Base-by-base conservation (phyloP, 2,888 invertebrate species). In the Lepidochrysops patricia region DNA sequence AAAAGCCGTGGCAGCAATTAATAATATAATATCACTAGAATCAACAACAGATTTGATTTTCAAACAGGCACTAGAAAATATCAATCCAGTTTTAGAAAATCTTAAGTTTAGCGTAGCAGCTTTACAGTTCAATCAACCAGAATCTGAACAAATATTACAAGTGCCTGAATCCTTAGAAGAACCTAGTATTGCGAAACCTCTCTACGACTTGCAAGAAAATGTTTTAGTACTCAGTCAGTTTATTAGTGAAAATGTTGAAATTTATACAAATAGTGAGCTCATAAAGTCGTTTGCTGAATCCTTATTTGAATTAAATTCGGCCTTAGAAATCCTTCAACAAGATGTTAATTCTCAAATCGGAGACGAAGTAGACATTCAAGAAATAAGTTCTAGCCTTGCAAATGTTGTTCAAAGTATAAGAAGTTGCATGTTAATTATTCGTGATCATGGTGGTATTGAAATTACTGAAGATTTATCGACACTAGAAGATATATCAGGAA, bases 401-500 rank as follows among this genome's bases (percentile, higher is more conserved):
- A 82, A 73, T 63, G 79, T 78, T 5, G 78, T 85, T 32, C 80
- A 86, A 72, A 84, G 75, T 66, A 65, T 89, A 34, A 81, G 88
- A 66, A 85, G 79, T 64, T 89, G 88, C 67, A 82, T 91, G 54
- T 68, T 89, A 6, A 73, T 89, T 64, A 81, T 91, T 65, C 80
- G 87, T 62, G 87, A 91, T 68, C 85, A 90, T 67, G 70, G 70
- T 64, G 73, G 82, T 62, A 62, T 91, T 35, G 92, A 92, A 71
- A 82, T 76, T 6, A 71, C 77, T 4, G 86, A 84, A 32, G 91
- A 91, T 48, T 78, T 92, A 69, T 91, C 92, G 3, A 90, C 91
- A 5, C 82, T 91, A 58, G 90, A 90, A 65, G 91, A 91, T 67
- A 79, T 92, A 64, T 91, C 92, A 0, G 90, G 86, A 2, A 81